Evolutionary conservation across 1,140 invertebrate genomes (phyloP), one percentile per base, ranked within the genome.

Genomic region (Temnothorax curvispinosus): DNA sequence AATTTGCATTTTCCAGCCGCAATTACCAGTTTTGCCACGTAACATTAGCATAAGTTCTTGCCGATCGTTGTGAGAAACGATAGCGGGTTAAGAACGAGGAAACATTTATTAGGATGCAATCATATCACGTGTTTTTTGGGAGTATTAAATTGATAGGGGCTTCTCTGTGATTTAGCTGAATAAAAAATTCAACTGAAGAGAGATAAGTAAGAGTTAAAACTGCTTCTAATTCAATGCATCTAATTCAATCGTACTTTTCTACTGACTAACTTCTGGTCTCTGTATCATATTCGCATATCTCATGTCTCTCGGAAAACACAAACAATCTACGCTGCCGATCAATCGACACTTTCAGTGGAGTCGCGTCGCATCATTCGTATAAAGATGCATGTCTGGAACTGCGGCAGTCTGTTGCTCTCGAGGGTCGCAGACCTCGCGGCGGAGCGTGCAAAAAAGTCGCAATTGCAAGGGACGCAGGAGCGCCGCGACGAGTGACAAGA

Each of bases 1-100:
- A 89, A 89, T 89, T 90, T 90, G 88, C 89, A 87, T 87, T 69
- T 85, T 35, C n/a, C n/a, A n/a, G 54, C 74, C 54, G 78, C 64
- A 65, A 87, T 90, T 77, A 56, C 60, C 75, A 52, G 54, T 62
- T 85, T 62, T 85, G 67, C 56, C 54, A 44, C 8, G 52, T 50
- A 21, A 18, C 64, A 89, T 89, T 89, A 87, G 87, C 88, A 82
- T 87, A 82, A 89, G 71, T 88, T 85, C 72, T 58, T 44, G 69
- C 27, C 21, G 67, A 47, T 35, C 47, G 21, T 86, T 64, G 69
- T 76, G 62, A 76, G 56, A 77, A 88, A 88, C 87, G 52, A 27
- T 64, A 60, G 50, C 52, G 56, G 56, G 32, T 54, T 54, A 64
- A 35, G 35, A 27, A 50, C 15, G 35, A 58, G 13, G 47, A 80